Conservation (phyloP, 2,797 vertebrate genomes). For the Emys orbicularis region DNA sequence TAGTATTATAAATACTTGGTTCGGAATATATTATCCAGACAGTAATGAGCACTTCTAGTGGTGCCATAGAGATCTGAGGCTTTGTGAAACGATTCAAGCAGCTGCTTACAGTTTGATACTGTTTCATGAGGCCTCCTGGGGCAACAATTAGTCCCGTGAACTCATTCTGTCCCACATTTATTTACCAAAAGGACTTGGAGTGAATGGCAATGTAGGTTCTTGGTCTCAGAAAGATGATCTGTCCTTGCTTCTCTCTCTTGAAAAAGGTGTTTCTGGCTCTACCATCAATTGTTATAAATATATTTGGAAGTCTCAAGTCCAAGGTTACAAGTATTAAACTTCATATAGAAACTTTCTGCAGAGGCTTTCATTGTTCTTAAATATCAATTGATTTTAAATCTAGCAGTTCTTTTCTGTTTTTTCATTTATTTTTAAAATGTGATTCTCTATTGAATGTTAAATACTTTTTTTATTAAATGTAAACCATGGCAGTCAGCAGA, state of each 20-base stretch:
- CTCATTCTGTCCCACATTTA: conserved; percentile 56
- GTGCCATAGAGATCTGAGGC: conserved; percentile 47
- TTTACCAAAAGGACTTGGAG: conserved; percentile 58
- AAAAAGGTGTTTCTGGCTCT: conserved; percentile 52
- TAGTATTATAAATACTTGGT: conserved; percentile 48
- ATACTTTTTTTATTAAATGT: not conserved
- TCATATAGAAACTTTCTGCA: conserved; percentile 6
- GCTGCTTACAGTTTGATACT: conserved; percentile 65
- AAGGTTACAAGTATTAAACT: conserved; percentile 39
- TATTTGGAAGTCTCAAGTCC: conserved; percentile 36
- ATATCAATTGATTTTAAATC: not conserved
- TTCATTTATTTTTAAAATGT: conserved; percentile 18
- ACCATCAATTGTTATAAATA: conserved; percentile 50
- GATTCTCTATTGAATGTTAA: not conserved
- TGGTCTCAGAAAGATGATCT: conserved; percentile 64
- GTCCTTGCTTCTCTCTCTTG: conserved; percentile 4
- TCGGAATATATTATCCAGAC: conserved; percentile 56
- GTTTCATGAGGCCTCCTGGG: conserved; percentile 43
- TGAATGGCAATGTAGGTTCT: conserved; percentile 42
- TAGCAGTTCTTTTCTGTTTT: not conserved
- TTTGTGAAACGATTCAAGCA: conserved; percentile 64
- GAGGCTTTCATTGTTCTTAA: not conserved
- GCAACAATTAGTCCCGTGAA: conserved; percentile 68
- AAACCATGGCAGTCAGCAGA: not conserved
- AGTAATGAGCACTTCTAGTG: conserved; percentile 40